Conservation (phyloP, 2,888 invertebrate species). For the Phrixothrix hirtus region DNA sequence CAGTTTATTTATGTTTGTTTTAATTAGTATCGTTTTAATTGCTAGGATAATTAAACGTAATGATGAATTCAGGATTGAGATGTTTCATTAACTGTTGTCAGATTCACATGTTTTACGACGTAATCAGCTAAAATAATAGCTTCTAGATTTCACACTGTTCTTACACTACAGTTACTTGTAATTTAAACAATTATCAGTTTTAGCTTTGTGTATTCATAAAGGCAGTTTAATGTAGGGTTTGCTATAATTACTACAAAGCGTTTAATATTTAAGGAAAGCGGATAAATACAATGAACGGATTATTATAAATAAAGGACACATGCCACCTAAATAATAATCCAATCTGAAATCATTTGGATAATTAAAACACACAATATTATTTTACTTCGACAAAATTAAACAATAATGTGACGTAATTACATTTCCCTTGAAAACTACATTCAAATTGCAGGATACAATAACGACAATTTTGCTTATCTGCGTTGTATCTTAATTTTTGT, state of each 20-base stretch:
- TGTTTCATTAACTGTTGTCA: constrained; percentile 23
- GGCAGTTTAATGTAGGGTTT: too few relatives aligned
- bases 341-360: too few relatives aligned
- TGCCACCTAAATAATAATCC: too few relatives aligned
- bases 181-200: too few relatives aligned
- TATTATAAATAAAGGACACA: too few relatives aligned
- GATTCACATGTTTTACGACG: neutral
- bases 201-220: too few relatives aligned
- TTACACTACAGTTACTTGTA: too few relatives aligned
- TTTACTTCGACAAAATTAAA: constrained; percentile 2
- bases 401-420: constrained; percentile 28
- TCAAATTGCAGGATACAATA: constrained; percentile 32
- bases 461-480: constrained; percentile 36
- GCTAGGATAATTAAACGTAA: constrained; percentile 22
- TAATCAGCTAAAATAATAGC: neutral
- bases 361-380: too few relatives aligned
- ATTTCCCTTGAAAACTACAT: constrained; percentile 19
- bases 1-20: constrained; percentile 24
- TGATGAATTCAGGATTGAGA: constrained; percentile 22
- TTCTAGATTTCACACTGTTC: constrained; percentile 3
- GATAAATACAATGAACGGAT: too few relatives aligned
- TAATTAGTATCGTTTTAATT: constrained; percentile 27
- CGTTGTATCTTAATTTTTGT: constrained; percentile 36
- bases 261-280: too few relatives aligned
- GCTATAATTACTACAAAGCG: too few relatives aligned